phyloP scores from a whole-genome alignment of 2,888 invertebrate species.

The Acrobasis consociella region DNA sequence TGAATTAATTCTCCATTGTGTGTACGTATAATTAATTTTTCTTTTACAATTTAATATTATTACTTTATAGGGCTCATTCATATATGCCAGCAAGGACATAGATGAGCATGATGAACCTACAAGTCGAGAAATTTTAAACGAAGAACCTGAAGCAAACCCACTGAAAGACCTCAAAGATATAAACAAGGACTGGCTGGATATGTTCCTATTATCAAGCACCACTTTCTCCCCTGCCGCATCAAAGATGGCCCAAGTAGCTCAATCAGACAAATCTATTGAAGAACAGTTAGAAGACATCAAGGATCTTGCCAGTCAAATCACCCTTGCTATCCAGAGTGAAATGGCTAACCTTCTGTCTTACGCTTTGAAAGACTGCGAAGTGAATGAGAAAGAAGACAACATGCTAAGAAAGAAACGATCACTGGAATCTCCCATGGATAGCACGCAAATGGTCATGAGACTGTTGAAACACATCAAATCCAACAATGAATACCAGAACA shows the following conservation, averaged over 20 bases:
- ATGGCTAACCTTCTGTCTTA: slow-evolving; percentile 61
- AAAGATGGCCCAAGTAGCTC: slow-evolving; percentile 61
- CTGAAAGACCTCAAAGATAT: slow-evolving; percentile 43
- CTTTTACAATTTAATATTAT: neutral
- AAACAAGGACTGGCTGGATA: slow-evolving; percentile 59
- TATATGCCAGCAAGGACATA: slow-evolving; percentile 42
- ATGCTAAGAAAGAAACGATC: slow-evolving; percentile 59
- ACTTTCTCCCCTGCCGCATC: slow-evolving; percentile 53
- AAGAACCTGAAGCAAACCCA: slow-evolving; percentile 40
- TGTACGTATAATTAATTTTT: neutral
- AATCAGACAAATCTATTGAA: slow-evolving; percentile 59
- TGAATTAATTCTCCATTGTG: slow-evolving; percentile 7
- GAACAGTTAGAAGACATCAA: slow-evolving; percentile 70
- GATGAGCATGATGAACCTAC: slow-evolving; percentile 37
- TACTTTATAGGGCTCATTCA: slow-evolving; percentile 53
- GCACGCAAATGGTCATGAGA: slow-evolving; percentile 62
- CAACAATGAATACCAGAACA: slow-evolving; percentile 72
- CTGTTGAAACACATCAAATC: slow-evolving; percentile 70
- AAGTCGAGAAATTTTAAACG: slow-evolving; percentile 36
- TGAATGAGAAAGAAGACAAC: slow-evolving; percentile 43
- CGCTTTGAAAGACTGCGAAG: slow-evolving; percentile 50
- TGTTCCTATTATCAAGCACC: slow-evolving; percentile 46
- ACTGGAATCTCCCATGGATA: slow-evolving; percentile 65
- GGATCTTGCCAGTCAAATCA: slow-evolving; percentile 60
- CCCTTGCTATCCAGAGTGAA: slow-evolving; percentile 60